Evolutionary conservation across 2,113 vertebrate species (phyloP).

Genomic region (Butorides virescens): DNA sequence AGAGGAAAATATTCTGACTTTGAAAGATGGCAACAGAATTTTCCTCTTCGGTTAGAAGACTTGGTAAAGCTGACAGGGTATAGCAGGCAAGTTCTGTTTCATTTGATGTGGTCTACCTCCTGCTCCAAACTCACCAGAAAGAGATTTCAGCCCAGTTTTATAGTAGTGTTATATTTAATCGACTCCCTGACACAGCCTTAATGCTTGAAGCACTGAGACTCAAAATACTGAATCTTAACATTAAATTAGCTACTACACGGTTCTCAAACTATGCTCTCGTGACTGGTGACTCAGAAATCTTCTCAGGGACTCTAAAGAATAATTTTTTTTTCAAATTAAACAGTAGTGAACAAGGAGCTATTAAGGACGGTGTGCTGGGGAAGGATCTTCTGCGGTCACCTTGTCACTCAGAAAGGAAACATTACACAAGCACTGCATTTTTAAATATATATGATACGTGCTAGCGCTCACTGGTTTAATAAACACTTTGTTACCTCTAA

Average conservation of each 20-base stretch:
- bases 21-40: not conserved
- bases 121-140: not conserved
- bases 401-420: not conserved
- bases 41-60: not conserved
- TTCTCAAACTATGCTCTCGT: not conserved
- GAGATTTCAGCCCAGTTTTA: not conserved
- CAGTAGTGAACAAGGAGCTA: not conserved
- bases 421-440: not conserved
- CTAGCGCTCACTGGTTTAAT: not conserved
- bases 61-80: not conserved
- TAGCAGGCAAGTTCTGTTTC: not conserved
- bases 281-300: conserved; percentile 38
- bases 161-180: not conserved
- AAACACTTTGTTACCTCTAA: not conserved
- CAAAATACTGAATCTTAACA: not conserved
- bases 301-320: not conserved
- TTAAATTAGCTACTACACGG: not conserved
- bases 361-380: not conserved
- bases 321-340: not conserved
- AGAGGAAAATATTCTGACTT: not conserved
- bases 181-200: not conserved
- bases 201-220: not conserved
- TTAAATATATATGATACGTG: not conserved
- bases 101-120: not conserved
- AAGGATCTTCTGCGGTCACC: not conserved